Conservation (phyloP, 2,888 invertebrate genomes). For the Drosophila pseudotalamancana region DNA sequence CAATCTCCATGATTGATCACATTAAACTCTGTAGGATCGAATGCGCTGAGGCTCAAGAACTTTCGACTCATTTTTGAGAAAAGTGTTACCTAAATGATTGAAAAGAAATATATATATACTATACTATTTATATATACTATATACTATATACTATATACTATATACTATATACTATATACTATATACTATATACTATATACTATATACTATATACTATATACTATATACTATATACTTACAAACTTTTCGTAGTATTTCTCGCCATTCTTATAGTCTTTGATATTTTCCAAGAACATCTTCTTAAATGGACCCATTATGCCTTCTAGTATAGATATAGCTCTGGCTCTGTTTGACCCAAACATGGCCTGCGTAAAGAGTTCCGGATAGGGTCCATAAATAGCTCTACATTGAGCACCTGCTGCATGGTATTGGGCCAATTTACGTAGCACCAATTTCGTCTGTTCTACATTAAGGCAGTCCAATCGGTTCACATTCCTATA, state of each 20-base stretch:
- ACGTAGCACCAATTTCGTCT: slow-evolving; percentile 70
- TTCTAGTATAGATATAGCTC: slow-evolving; percentile 43
- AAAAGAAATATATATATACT: too few species aligned
- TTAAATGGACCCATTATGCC: slow-evolving; percentile 44
- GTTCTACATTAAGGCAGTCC: slow-evolving; percentile 76
- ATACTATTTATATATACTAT: not conserved
- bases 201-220: slow-evolving; percentile 5
- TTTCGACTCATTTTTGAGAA: slow-evolving; percentile 50
- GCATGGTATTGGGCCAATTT: slow-evolving; percentile 83
- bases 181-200: slow-evolving; percentile 5
- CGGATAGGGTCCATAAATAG: slow-evolving; percentile 61
- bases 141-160: slow-evolving; percentile 4
- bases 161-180: slow-evolving; percentile 21
- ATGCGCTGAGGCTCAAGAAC: slow-evolving; percentile 30
- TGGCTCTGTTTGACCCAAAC: slow-evolving; percentile 32
- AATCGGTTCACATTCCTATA: slow-evolving; percentile 77
- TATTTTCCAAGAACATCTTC: slow-evolving; percentile 44
- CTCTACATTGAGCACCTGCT: slow-evolving; percentile 71
- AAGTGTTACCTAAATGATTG: slow-evolving; percentile 46
- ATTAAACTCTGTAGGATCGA: slow-evolving; percentile 68
- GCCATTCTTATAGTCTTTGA: slow-evolving; percentile 47
- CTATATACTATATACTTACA: slow-evolving; percentile 49
- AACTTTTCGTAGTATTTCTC: slow-evolving; percentile 61
- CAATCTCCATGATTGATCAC: slow-evolving; percentile 81
- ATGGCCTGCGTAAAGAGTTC: slow-evolving; percentile 41